Conservation (phyloP, 2,113 vertebrate genomes). For the Oreochromis tanganicae region DNA sequence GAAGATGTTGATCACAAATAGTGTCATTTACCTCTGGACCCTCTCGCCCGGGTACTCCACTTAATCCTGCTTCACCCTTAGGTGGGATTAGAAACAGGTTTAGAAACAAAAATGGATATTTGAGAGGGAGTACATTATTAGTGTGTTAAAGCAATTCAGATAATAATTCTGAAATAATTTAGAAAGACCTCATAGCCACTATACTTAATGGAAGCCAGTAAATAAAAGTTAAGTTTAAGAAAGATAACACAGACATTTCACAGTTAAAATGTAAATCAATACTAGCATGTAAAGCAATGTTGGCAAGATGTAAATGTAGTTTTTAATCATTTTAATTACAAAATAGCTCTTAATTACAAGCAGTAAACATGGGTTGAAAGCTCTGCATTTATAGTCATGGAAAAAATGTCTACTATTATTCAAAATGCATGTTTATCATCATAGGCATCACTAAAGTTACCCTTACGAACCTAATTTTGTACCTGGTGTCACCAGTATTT, state of each 20-base stretch:
- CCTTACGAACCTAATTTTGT: background rate
- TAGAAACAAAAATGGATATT: background rate
- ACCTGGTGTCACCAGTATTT: background rate
- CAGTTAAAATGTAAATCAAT: background rate
- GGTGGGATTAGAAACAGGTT: background rate
- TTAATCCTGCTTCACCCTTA: conserved; percentile 82
- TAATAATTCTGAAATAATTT: background rate
- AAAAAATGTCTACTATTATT: background rate
- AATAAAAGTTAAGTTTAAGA: background rate
- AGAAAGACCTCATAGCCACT: background rate
- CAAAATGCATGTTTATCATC: background rate
- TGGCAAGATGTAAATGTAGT: background rate
- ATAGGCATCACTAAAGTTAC: background rate
- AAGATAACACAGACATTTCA: background rate
- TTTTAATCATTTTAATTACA: background rate
- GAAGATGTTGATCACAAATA: background rate
- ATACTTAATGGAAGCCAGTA: background rate
- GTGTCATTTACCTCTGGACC: conserved; percentile 77
- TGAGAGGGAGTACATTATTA: background rate
- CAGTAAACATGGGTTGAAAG: background rate
- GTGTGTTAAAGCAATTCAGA: background rate
- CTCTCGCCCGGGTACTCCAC: conserved; percentile 80
- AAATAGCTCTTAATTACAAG: background rate
- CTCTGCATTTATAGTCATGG: background rate
- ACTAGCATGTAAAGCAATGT: background rate